Evolutionary conservation across 2,888 invertebrate species (phyloP), one percentile per base, ranked within the genome.

Genomic region (Glaucopsyche alexis): DNA sequence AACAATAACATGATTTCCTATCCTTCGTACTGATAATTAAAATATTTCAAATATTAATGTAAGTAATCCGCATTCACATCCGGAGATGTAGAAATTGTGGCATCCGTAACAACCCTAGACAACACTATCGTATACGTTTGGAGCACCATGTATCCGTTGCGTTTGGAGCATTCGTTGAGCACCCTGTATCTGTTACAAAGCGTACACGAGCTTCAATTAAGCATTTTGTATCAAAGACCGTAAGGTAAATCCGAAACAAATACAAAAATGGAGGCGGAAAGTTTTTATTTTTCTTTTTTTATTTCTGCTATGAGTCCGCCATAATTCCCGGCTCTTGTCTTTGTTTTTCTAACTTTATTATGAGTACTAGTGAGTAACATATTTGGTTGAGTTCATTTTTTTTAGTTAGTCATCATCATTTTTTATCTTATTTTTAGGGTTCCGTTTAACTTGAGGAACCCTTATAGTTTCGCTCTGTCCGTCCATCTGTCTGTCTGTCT

Each of bases 201-300:
- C 47, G 69, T 69, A 69, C 67, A 67, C 69, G 69, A 55, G 74
- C 75, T 73, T 75, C 77, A 78, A 78, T 78, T 78, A 78, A 78
- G 75, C 76, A 75, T 78, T 78, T 75, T 75, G 73, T 78, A 78
- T 78, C 78, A 78, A 78, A 78, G 77, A 77, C 75, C 74, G 71
- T 42, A 72, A 77, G 76, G 77, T 78, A 74, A 77, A 78, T 75
- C 74, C 71, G 69, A 75, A 76, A 75, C 73, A 77, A 75, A 77
- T 77, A 74, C 71, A 76, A 76, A 76, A 75, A 76, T 74, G 73
- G 67, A 73, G 71, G 42, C 71, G 71, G 69, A 66, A 69, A 69
- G 73, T 73, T 50, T 47, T 69, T n/a, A n/a, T 67, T 66, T 38
- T 66, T 66, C 9, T 2, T 42, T 66, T 67, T 67, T 16, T 67